phyloP scores from a whole-genome alignment of 2,888 invertebrate species.

The Pediacus dermestoides region DNA sequence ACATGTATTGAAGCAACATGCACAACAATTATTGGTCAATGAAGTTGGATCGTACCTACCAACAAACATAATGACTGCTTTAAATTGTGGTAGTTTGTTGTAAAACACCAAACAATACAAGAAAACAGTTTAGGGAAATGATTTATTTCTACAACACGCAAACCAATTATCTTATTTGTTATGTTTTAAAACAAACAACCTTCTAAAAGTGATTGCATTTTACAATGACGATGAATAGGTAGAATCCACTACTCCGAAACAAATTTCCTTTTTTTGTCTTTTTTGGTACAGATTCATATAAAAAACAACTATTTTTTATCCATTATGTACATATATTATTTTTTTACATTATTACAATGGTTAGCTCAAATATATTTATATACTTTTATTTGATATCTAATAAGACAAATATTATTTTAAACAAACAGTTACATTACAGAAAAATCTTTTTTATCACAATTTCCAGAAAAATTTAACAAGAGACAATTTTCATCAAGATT shows the following conservation, averaged over 20 bases:
- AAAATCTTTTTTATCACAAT: conserved; percentile 43
- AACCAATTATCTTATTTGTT: too few species aligned
- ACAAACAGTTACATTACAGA: conserved; percentile 33
- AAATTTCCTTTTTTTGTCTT: conserved; percentile 25
- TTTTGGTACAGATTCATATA: conserved; percentile 35
- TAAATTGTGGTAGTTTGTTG: too few species aligned
- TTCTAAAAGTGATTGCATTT: conserved; percentile 1
- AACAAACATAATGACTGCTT: too few species aligned
- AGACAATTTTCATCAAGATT: conserved; percentile 46
- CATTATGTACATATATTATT: conserved; percentile 41
- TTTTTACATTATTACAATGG: conserved; percentile 44
- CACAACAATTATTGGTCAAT: conserved; percentile 44
- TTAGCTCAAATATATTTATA: conserved; percentile 46
- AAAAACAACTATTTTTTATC: conserved; percentile 41
- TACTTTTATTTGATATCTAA: conserved; percentile 35
- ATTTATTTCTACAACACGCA: too few species aligned
- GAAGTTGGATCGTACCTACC: conserved; percentile 39
- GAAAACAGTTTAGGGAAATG: too few species aligned
- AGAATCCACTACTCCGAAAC: conserved; percentile 32
- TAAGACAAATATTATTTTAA: conserved; percentile 33
- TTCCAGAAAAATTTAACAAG: conserved; percentile 44
- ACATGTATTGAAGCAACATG: conserved; percentile 42
- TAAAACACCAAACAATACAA: too few species aligned
- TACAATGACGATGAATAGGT: conserved; percentile 24
- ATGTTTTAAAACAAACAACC: too few species aligned